Percentiles rank a stretch among this genome's conserved stretches.
phyloP scores from a whole-genome alignment of 2,113 vertebrate species.

The Sturnira hondurensis region DNA sequence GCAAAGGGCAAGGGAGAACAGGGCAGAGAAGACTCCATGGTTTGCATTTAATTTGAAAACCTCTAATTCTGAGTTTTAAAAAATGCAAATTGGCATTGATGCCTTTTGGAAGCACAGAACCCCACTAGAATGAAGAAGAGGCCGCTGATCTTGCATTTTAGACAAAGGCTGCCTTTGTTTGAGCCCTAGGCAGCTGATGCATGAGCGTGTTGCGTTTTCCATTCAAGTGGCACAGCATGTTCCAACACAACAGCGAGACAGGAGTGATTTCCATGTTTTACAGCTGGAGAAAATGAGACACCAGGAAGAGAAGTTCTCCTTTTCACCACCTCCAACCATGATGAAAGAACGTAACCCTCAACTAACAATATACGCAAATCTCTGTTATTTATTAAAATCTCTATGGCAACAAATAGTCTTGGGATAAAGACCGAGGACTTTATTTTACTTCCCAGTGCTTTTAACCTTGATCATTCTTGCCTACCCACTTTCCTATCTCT shows the following conservation, averaged over 20 bases:
- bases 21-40: background rate
- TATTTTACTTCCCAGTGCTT: background rate
- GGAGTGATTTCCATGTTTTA: background rate
- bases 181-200: background rate
- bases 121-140: background rate
- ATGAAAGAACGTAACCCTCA: background rate
- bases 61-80: background rate
- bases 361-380: background rate
- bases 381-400: slow-evolving; percentile 14
- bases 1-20: background rate
- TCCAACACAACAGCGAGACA: background rate
- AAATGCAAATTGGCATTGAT: background rate
- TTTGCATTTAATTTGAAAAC: slow-evolving; percentile 26
- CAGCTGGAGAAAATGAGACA: background rate
- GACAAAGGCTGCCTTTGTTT: background rate
- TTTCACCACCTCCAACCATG: background rate
- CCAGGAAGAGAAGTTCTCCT: background rate
- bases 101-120: background rate
- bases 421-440: background rate
- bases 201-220: background rate
- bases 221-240: background rate
- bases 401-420: background rate
- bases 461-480: background rate
- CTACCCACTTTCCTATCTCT: background rate
- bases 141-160: background rate